Base-by-base conservation (phyloP, 53 echinoderm and acorn worm species). In the Antedon mediterranea region DNA sequence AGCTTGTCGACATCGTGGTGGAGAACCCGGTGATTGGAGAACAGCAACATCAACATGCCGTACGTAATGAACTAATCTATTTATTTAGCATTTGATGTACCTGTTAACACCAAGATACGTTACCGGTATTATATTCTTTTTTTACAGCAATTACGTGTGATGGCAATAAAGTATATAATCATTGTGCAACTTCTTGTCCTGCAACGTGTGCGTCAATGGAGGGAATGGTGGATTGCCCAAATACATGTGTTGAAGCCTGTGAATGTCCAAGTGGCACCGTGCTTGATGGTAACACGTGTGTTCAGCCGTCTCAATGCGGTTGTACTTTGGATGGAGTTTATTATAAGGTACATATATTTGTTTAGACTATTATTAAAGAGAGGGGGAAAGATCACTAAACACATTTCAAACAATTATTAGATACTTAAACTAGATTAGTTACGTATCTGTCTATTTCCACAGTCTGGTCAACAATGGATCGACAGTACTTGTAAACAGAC, bases 1-100 rank as follows among this genome's bases (percentile, higher is more conserved):
- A n/a, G n/a, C n/a, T n/a, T n/a, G n/a, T n/a, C n/a, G n/a, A n/a
- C n/a, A n/a, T n/a, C n/a, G n/a, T n/a, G n/a, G n/a, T n/a, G n/a
- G n/a, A n/a, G n/a, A n/a, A n/a, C n/a, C n/a, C n/a, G n/a, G n/a
- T n/a, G n/a, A n/a, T n/a, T n/a, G n/a, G n/a, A n/a, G n/a, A n/a
- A n/a, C n/a, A n/a, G n/a, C n/a, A n/a, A n/a, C n/a, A n/a, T 81
- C 81, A 37, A 76, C 77, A 30, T 93, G 93, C 79, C 78, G 93
- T 93, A 81, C 80, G 92, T 89, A n/a, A 0, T 42, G 15, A 9
- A 28, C 41, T 41, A 7, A 7, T 7, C 41, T 13, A 13, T 41
- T 41, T 41, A 41, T 5, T 13, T 41, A 5, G 13, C 5, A 41
- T 7, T 4, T 41, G 41, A 41, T 7, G 4, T 7, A 13, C 13